phyloP scores from a whole-genome alignment of 1,140 invertebrate genomes.

The Neotoxoptera formosana region DNA sequence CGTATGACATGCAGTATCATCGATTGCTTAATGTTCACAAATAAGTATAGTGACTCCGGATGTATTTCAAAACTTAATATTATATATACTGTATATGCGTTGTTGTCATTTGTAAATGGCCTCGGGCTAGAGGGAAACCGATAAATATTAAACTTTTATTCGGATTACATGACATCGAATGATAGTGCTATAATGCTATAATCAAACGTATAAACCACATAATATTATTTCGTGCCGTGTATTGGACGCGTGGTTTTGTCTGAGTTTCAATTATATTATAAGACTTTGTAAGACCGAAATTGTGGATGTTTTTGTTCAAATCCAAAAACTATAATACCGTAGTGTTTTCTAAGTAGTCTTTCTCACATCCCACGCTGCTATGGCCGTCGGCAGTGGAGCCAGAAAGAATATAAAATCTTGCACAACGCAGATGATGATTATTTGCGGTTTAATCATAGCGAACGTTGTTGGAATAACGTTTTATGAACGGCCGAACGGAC shows the following conservation, averaged over 20 bases:
- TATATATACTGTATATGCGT: neutral
- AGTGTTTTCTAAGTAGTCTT: neutral
- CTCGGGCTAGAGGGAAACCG: neutral
- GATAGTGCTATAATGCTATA: neutral
- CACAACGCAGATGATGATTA: constrained; percentile 24
- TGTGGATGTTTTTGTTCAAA: neutral
- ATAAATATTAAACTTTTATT: constrained; percentile 30
- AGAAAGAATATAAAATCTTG: neutral
- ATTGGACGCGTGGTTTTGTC: neutral
- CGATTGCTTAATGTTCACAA: neutral
- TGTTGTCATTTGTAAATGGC: neutral
- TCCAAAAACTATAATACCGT: neutral
- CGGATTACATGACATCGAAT: neutral
- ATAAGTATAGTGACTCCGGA: constrained; percentile 4
- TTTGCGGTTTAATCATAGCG: constrained; percentile 13
- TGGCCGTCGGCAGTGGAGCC: neutral
- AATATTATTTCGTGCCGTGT: neutral
- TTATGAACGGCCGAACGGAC: neutral
- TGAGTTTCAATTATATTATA: neutral
- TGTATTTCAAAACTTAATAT: constrained; percentile 18
- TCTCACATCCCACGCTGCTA: neutral
- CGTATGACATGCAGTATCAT: neutral
- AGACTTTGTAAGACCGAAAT: neutral
- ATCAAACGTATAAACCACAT: constrained; percentile 10
- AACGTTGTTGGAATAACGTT: neutral